Evolutionary conservation across 2,797 vertebrate genomes (phyloP).

Genomic region (Vultur gryphus): DNA sequence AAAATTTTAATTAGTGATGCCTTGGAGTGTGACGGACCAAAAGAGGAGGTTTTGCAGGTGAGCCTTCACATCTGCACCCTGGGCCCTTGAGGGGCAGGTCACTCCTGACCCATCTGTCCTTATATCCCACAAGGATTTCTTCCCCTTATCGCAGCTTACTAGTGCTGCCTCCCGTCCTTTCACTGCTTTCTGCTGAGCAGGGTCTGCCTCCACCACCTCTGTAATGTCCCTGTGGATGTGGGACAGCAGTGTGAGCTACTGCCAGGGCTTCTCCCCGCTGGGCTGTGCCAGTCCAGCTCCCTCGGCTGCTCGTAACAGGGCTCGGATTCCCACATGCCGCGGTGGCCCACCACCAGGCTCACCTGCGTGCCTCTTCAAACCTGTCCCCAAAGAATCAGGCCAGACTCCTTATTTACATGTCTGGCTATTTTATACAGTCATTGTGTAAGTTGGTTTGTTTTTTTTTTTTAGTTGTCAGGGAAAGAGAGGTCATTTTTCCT

Average conservation of each 20-base stretch:
- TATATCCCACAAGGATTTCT: not conserved
- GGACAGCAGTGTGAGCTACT: not conserved
- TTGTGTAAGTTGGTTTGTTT: not conserved
- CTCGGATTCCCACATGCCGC: accelerated
- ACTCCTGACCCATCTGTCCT: not conserved
- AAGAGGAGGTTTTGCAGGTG: not conserved
- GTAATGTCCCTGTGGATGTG: not conserved
- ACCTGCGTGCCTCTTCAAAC: not conserved
- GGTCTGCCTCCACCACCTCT: not conserved
- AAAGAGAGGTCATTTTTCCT: not conserved
- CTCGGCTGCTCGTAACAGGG: not conserved
- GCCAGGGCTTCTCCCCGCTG: not conserved
- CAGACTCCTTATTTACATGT: not conserved
- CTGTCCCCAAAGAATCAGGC: not conserved
- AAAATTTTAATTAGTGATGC: not conserved
- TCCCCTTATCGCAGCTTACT: not conserved
- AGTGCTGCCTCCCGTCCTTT: not conserved
- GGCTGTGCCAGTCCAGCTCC: accelerated
- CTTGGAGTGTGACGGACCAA: not conserved
- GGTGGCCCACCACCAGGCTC: accelerated
- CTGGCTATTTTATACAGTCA: not conserved
- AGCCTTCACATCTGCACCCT: not conserved
- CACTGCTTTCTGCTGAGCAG: not conserved
- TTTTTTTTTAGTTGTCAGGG: not conserved
- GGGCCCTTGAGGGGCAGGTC: not conserved